Evolutionary conservation across 2,888 invertebrate species (phyloP), one percentile per base, ranked within the genome.

Genomic region (Helicoverpa assulta): DNA sequence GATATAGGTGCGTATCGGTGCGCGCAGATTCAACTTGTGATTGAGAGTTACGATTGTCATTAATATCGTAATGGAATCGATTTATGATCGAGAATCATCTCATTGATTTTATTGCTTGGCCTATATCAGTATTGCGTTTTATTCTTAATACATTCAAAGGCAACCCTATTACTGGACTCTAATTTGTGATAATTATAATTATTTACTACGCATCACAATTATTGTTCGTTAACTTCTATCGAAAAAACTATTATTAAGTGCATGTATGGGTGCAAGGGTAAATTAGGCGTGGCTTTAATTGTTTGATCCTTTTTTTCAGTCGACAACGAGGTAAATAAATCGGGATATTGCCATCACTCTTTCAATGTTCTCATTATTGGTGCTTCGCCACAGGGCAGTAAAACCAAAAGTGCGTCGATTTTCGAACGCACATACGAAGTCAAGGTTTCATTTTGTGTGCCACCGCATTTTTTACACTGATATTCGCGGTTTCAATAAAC

Each of bases 11-110:
- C 85, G 85, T 87, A 86, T 86, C 85, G 77, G 81, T 86, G 87
- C 88, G 85, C 86, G 89, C 89, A 86, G 87, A 88, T 90, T 86
- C 87, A 85, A 87, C 85, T 86, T 87, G 89, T 91, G 92, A 93
- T 92, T 91, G 88, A 92, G 91, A 93, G 90, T 92, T 93, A 93
- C 90, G 92, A 92, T 91, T 92, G 90, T 91, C 92, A 92, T 93
- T 93, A 91, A 92, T 92, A 93, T 89, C 83, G 91, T 93, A 93
- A 92, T 93, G 93, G 89, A 90, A 75, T 88, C 89, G 88, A 93
- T 93, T 93, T 93, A 94, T 91, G 92, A 82, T 87, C 88, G 82
- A 85, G 88, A 88, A 92, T 91, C 91, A 90, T 90, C 88, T 84
- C 85, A 85, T 87, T 81, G 86, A 89, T 92, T 91, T 91, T 90